These are phyloP conservation scores for Rhinolophus ferrumequinum DNA, from an alignment of 2,113 vertebrate genomes.

Conservation along the genomic window DNA sequence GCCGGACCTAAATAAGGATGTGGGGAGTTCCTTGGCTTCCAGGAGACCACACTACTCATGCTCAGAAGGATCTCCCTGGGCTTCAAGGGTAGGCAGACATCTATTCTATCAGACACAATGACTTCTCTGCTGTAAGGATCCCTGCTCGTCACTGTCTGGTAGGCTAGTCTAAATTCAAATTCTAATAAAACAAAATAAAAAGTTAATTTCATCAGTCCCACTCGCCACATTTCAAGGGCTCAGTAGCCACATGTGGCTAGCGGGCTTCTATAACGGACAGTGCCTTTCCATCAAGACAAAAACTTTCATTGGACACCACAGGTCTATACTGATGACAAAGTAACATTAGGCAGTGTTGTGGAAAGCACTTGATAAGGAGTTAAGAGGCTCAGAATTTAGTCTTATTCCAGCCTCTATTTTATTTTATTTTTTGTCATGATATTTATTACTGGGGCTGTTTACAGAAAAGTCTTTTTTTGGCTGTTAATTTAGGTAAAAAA, in stretches of 20 bases:
- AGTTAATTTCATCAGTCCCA: neutral
- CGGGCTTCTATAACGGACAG: neutral
- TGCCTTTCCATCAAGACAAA: neutral
- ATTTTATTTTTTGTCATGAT: too few relatives aligned
- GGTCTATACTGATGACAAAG: neutral
- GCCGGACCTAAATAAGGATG: neutral
- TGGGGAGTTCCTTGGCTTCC: neutral
- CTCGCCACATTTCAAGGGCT: neutral
- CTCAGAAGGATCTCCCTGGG: neutral
- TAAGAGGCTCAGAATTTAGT: neutral
- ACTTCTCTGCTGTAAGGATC: neutral
- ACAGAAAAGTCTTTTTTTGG: too few relatives aligned
- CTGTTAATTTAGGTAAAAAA: too few relatives aligned
- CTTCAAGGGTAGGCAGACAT: neutral
- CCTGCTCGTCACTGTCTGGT: neutral
- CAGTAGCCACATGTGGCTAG: neutral
- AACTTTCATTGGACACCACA: neutral
- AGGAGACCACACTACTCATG: neutral
- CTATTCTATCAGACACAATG: neutral
- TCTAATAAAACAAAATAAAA: neutral
- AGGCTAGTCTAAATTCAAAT: constrained; percentile 29
- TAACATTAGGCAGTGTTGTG: neutral
- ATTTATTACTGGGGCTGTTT: too few relatives aligned
- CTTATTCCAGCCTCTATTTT: neutral
- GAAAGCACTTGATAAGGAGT: neutral